Evolutionary conservation across 1,140 invertebrate genomes (phyloP).

Genomic region (Manduca sexta): DNA sequence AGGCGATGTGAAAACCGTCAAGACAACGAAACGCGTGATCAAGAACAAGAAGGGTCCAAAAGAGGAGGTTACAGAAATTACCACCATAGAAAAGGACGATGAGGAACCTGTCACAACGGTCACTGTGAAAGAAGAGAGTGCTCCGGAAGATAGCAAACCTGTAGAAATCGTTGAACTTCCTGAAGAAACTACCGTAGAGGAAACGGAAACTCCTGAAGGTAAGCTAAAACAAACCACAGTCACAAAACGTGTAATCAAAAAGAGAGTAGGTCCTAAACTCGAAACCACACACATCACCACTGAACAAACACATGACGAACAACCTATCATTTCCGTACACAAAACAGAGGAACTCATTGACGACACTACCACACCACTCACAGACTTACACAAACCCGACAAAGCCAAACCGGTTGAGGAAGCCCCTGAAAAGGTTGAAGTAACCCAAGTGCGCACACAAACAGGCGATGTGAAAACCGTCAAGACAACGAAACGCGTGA

Average conservation of each 20-base stretch:
- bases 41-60: not conserved
- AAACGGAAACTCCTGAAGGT: constrained; percentile 20
- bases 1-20: not conserved
- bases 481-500: constrained; percentile 1
- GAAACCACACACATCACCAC: constrained; percentile 47
- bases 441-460: not conserved
- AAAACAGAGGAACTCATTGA: constrained; percentile 7
- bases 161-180: constrained; percentile 18
- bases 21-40: constrained; percentile 1
- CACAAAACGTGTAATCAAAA: constrained; percentile 39
- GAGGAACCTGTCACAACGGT: constrained; percentile 30
- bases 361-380: constrained; percentile 3
- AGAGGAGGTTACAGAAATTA: constrained; percentile 4
- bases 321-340: constrained; percentile 11
- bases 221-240: constrained; percentile 45
- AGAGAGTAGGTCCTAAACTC: constrained; percentile 35
- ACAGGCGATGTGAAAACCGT: not conserved
- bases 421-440: not conserved
- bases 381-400: constrained; percentile 3
- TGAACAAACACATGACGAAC: constrained; percentile 27
- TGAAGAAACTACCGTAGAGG: not conserved
- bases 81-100: constrained; percentile 1
- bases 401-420: not conserved
- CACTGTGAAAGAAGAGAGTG: constrained; percentile 23
- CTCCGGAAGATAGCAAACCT: constrained; percentile 5